Evolutionary conservation across 2,113 vertebrate species (phyloP).

Genomic region (Pachyramphus minor): DNA sequence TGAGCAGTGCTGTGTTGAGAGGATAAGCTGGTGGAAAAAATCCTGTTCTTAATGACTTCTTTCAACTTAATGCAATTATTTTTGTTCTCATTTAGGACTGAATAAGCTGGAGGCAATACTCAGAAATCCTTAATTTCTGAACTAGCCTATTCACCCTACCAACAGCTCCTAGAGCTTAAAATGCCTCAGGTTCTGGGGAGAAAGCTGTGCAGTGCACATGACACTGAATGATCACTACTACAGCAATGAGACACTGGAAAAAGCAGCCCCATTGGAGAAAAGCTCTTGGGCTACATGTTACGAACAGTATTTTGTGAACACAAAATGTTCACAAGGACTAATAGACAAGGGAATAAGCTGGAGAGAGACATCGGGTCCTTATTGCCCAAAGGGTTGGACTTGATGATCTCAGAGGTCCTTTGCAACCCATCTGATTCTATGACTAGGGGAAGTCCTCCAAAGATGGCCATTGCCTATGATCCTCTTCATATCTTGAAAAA

Average conservation of each 20-base stretch:
- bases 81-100: neutral
- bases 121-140: neutral
- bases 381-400: too few species aligned
- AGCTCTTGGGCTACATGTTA: neutral
- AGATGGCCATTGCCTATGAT: neutral
- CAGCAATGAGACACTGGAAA: neutral
- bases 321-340: neutral
- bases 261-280: neutral
- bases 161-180: neutral
- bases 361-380: neutral
- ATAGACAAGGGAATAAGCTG: neutral
- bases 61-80: neutral
- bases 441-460: neutral
- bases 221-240: neutral
- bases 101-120: neutral
- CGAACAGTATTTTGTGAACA: neutral
- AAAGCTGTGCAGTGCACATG: neutral
- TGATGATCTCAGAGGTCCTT: too few species aligned
- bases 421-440: too few species aligned
- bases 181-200: neutral
- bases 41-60: neutral
- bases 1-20: fast-evolving
- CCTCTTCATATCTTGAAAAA: neutral
- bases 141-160: neutral
- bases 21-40: neutral